These are phyloP conservation scores for Amphipoea lucens DNA, from an alignment of 2,888 invertebrate genomes.

Conservation along the genomic window DNA sequence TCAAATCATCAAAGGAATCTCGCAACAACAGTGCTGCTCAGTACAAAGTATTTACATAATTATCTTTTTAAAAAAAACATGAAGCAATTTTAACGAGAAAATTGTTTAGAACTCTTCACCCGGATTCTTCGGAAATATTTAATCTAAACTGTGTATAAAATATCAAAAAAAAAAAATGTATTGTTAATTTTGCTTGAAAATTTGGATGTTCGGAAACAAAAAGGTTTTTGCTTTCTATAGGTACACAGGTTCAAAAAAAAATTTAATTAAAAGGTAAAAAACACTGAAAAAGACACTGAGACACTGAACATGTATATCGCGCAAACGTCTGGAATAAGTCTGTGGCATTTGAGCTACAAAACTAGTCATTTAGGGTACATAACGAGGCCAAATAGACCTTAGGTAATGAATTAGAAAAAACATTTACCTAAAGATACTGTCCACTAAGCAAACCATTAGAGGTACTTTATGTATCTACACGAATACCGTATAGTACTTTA, in stretches of 20 bases:
- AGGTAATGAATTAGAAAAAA: conserved; percentile 2
- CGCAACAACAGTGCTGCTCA: conserved; percentile 37
- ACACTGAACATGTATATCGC: neutral
- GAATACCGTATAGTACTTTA: neutral
- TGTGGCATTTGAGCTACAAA: conserved; percentile 3
- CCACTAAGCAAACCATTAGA: neutral
- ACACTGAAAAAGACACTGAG: neutral
- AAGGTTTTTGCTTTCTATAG: conserved; percentile 18
- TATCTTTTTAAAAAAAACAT: conserved; percentile 52
- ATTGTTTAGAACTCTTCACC: conserved; percentile 49
- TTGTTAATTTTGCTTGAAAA: conserved; percentile 33
- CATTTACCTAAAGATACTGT: neutral
- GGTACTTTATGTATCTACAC: neutral
- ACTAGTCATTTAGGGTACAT: conserved; percentile 4
- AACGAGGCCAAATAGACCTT: neutral
- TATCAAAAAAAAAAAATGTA: conserved; percentile 20
- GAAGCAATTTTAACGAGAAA: conserved; percentile 50
- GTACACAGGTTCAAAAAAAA: neutral
- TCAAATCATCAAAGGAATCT: conserved; percentile 56
- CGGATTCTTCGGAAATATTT: conserved; percentile 51
- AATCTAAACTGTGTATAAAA: conserved; percentile 51
- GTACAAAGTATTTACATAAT: conserved; percentile 47
- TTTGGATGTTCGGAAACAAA: conserved; percentile 21
- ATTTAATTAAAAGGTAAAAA: conserved; percentile 22
- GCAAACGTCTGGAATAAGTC: conserved; percentile 2